phyloP scores from a whole-genome alignment of 2,888 invertebrate genomes.

The Meteorus cinctellus region DNA sequence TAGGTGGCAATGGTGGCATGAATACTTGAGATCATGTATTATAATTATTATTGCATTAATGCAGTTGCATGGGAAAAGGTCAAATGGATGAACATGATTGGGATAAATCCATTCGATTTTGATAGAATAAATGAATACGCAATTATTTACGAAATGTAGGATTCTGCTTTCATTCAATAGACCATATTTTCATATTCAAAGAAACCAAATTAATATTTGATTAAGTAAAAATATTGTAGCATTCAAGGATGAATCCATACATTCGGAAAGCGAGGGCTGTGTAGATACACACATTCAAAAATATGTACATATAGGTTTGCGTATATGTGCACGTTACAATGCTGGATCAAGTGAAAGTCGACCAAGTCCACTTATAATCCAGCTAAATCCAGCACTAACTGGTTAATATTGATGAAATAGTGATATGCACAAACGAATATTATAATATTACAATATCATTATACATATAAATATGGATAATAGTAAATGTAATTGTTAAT shows the following conservation, averaged over 20 bases:
- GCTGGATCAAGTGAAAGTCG: constrained; percentile 55
- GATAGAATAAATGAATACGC: not conserved
- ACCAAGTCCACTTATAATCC: constrained; percentile 43
- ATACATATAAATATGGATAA: not conserved
- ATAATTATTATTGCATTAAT: not conserved
- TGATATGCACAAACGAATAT: not conserved
- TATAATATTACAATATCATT: not conserved
- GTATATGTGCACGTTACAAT: not conserved
- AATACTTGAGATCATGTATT: too few species aligned
- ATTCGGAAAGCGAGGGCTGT: not conserved
- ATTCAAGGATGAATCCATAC: not conserved
- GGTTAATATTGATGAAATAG: constrained; percentile 45
- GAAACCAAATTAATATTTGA: not conserved
- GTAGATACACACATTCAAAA: not conserved
- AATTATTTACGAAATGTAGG: not conserved
- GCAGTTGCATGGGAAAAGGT: not conserved
- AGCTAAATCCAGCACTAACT: constrained; percentile 57
- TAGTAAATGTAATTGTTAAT: too few species aligned
- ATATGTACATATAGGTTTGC: not conserved
- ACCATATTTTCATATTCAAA: not conserved
- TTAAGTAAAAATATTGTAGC: not conserved
- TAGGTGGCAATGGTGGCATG: too few species aligned
- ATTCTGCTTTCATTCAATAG: not conserved
- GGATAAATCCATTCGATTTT: not conserved
- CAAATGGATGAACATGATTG: not conserved